phyloP scores from a whole-genome alignment of 2,888 invertebrate species.

The Agriopis marginaria region DNA sequence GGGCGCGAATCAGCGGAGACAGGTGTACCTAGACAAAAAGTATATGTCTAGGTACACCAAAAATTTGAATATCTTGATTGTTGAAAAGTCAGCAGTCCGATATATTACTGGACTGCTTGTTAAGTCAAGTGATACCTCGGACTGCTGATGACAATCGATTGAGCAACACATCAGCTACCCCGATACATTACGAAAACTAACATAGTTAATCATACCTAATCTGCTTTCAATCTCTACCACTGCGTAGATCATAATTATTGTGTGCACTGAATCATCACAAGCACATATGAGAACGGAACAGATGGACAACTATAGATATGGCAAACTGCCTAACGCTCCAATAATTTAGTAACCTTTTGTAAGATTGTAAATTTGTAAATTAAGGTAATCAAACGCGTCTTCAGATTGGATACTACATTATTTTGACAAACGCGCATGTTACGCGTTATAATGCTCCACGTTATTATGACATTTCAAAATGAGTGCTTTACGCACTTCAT shows the following conservation, averaged over 20 bases:
- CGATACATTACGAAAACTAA: conserved; percentile 57
- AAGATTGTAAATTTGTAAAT: no score
- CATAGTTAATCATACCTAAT: conserved; percentile 76
- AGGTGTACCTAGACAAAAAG: no score
- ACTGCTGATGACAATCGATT: conserved; percentile 18
- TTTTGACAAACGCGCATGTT: no score
- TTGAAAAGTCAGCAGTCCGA: neutral
- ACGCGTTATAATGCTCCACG: no score
- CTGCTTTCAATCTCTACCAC: conserved; percentile 69
- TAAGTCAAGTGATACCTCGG: no score
- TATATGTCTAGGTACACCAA: no score
- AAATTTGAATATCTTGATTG: neutral
- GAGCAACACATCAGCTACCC: conserved; percentile 23
- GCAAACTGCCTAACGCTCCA: neutral
- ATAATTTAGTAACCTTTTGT: neutral
- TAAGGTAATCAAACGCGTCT: no score
- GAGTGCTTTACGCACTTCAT: no score
- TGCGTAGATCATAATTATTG: conserved; percentile 80
- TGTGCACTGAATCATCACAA: conserved; percentile 62
- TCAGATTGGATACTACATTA: no score
- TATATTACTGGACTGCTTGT: no score
- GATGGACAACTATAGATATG: neutral
- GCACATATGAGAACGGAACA: neutral
- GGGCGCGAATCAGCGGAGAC: no score
- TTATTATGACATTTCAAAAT: no score